phyloP scores from a whole-genome alignment of 2,113 vertebrate species.

The Addax nasomaculatus region DNA sequence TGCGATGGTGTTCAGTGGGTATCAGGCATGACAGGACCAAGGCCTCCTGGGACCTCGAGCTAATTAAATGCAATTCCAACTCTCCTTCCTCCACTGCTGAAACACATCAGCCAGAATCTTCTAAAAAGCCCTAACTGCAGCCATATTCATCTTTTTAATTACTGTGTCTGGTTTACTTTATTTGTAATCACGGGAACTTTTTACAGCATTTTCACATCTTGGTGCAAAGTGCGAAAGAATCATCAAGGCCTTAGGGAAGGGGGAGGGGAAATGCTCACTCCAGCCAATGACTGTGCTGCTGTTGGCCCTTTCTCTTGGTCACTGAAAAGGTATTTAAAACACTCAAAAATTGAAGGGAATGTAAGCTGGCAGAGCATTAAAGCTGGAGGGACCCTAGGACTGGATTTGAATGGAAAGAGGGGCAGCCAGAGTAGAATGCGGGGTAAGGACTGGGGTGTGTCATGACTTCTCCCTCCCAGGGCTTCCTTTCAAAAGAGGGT shows the following conservation, averaged over 20 bases:
- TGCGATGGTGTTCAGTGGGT: conserved; percentile 59
- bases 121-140: conserved; percentile 57
- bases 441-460: neutral
- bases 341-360: neutral
- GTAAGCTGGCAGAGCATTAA: neutral
- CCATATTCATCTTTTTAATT: conserved; percentile 61
- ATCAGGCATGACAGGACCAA: conserved; percentile 71
- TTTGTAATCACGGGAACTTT: conserved; percentile 33
- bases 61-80: conserved; percentile 72
- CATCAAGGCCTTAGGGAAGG: neutral
- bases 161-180: conserved; percentile 60
- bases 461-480: neutral
- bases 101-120: conserved; percentile 5
- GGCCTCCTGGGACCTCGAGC: conserved; percentile 61
- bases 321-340: neutral
- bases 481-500: neutral
- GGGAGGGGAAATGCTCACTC: neutral
- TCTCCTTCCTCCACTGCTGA: conserved; percentile 41
- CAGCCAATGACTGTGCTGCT: neutral
- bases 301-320: neutral
- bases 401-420: neutral
- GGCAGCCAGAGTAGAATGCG: neutral
- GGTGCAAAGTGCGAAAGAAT: conserved; percentile 24
- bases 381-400: neutral
- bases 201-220: conserved; percentile 41